Base-by-base conservation (phyloP, 2,888 invertebrate genomes). In the Eristalis arbustorum region DNA sequence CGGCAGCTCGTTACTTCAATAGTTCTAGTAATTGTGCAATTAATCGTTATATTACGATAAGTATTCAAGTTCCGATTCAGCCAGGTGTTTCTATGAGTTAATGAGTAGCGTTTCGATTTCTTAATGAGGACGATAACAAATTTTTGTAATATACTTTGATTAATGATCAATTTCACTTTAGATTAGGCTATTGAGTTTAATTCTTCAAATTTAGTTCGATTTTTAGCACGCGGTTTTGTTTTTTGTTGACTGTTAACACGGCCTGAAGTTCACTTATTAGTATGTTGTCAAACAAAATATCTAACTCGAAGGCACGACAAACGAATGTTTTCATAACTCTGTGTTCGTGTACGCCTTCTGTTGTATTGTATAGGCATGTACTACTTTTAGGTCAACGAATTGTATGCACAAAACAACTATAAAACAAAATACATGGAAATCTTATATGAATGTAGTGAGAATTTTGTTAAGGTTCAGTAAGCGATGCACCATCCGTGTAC, bases 11-110 rank as follows among this genome's bases (percentile, higher is more conserved):
- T 25, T 28, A 69, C 63, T 71, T 63, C 64, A 57, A 63, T 64
- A 59, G 68, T 69, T 76, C 81, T 76, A 66, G 69, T 57, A 61
- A 34, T 13, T 61, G 40, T 34, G 13, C 22, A 64, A 75, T 59
- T 61, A 49, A 62, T 73, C 28, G 14, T 3, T 25, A 59, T 40
- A n/a, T n/a, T 25, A 3, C 31, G 13, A 10, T 22, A 25, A 11
- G 13, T 71, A 40, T 31, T 42, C 62, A 66, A 74, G 25, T 64
- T 74, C 64, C 37, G 37, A 64, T 28, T 66, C 37, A 40, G 56
- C 25, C n/a, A 37, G 25, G 37, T 73, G 61, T 25, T 14, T 61
- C 22, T 22, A 28, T 22, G 23, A 42, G 28, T 23, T 61, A 72
- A 72, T 22, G 13, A 72, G 1, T 49, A 22, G 18, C 42, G 18